Evolutionary conservation across 2,888 invertebrate species (phyloP).

Genomic region (Junonia oenone): DNA sequence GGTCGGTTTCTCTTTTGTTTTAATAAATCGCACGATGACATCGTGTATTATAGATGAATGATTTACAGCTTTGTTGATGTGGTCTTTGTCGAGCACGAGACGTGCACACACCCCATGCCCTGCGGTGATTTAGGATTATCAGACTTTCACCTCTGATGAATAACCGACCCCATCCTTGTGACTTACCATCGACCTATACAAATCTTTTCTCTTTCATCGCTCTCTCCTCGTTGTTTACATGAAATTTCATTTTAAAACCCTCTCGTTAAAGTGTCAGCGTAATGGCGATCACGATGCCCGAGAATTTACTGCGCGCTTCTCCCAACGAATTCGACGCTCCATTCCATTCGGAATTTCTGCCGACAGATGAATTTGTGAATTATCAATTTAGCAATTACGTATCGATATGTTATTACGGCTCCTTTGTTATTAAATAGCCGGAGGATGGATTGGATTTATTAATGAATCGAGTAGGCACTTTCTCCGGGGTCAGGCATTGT

Average conservation of each 20-base stretch:
- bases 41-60: constrained; percentile 21
- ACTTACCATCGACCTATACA: constrained; percentile 46
- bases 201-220: constrained; percentile 65
- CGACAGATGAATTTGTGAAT: constrained; percentile 35
- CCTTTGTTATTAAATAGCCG: constrained; percentile 49
- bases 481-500: constrained; percentile 61
- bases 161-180: constrained; percentile 55
- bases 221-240: constrained; percentile 55
- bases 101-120: constrained; percentile 43
- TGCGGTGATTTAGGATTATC: constrained; percentile 63
- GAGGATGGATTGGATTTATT: constrained; percentile 50
- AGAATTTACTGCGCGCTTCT: constrained; percentile 38
- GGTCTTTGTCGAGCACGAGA: constrained; percentile 37
- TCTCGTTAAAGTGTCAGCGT: constrained; percentile 55
- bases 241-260: constrained; percentile 50
- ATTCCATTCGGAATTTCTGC: constrained; percentile 3
- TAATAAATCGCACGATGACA: constrained; percentile 13
- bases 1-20: not conserved
- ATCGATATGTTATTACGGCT: constrained; percentile 54
- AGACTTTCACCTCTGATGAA: constrained; percentile 65
- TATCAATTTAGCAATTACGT: constrained; percentile 60
- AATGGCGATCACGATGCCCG: constrained; percentile 35
- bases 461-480: constrained; percentile 63
- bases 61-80: constrained; percentile 38
- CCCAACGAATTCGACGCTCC: not conserved